These are phyloP conservation scores for Lycia hirtaria DNA, from an alignment of 2,888 invertebrate species.

Conservation along the genomic window DNA sequence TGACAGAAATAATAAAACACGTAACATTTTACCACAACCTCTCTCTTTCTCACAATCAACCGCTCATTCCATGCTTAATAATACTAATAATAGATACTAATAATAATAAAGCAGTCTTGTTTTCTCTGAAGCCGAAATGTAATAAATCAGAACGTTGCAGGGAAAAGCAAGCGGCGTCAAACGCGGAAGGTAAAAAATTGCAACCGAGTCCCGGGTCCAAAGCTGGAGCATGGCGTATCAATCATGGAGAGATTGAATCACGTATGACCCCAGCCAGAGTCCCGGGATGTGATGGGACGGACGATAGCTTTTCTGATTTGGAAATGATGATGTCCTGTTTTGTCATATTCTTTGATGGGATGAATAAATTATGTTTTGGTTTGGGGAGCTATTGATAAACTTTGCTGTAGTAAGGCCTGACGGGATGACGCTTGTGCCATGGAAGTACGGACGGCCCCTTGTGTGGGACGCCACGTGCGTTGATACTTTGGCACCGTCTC, in stretches of 20 bases:
- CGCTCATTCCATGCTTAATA: no score
- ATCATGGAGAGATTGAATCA: constrained; percentile 42
- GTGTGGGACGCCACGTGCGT: no score
- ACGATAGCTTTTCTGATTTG: constrained; percentile 19
- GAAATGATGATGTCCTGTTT: constrained; percentile 4
- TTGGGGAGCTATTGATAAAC: constrained; percentile 1
- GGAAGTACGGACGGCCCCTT: no score
- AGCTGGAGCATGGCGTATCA: constrained; percentile 30
- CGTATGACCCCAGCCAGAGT: constrained; percentile 38
- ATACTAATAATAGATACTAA: constrained; percentile 5
- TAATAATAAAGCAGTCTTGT: background rate
- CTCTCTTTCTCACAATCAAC: no score
- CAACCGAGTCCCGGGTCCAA: constrained; percentile 14
- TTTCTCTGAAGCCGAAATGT: constrained; percentile 8
- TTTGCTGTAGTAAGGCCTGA: no score
- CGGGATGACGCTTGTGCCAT: no score
- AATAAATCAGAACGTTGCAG: constrained; percentile 20
- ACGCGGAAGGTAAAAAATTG: constrained; percentile 31
- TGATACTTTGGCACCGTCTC: no score
- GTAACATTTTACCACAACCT: no score
- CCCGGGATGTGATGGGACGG: constrained; percentile 10
- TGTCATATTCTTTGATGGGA: constrained; percentile 1
- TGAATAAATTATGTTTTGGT: constrained; percentile 4
- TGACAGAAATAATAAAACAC: no score
- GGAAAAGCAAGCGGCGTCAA: constrained; percentile 14